Conservation (phyloP, 2,113 vertebrate genomes). For the Carollia perspicillata region DNA sequence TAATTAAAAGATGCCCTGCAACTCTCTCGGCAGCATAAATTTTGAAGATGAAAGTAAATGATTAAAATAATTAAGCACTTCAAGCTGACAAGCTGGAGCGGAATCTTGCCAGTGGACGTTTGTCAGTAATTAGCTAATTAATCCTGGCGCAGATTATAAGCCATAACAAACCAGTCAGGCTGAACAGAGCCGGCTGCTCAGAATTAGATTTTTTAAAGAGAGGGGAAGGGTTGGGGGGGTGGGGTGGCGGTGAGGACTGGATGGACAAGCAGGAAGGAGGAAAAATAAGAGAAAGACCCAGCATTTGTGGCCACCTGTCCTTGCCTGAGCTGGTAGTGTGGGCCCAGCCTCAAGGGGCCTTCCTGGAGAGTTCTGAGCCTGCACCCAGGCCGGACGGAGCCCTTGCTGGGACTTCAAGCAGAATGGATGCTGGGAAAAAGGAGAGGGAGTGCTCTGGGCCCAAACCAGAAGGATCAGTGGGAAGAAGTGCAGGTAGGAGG, state of each 20-base stretch:
- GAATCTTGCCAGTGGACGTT: constrained; percentile 99
- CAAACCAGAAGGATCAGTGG: not conserved
- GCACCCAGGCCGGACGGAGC: not conserved
- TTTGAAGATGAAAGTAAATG: constrained; percentile 99
- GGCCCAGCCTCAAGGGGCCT: not conserved
- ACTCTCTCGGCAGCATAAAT: constrained; percentile 96
- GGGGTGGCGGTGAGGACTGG: not conserved
- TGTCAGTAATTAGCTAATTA: constrained; percentile 99
- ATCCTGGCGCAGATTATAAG: constrained; percentile 99
- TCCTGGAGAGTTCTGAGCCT: not conserved
- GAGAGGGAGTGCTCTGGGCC: not conserved
- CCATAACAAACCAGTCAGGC: constrained; percentile 99
- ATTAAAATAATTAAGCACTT: constrained; percentile 99
- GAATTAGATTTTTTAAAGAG: constrained; percentile 84
- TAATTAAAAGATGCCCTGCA: constrained; percentile 99
- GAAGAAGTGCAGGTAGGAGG: not conserved
- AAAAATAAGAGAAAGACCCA: constrained; percentile 44
- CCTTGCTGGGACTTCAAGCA: not conserved
- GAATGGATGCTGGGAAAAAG: not conserved
- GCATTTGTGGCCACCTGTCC: not conserved
- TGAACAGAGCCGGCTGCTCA: constrained; percentile 92
- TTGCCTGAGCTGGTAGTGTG: not conserved
- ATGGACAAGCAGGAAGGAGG: constrained; percentile 55
- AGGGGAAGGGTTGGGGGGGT: constrained; percentile 42
- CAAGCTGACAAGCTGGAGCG: constrained; percentile 98